A percentile compares a stretch with the other conserved stretches of the same genome.
These are phyloP conservation scores for Araneus ventricosus DNA, from an alignment of 1,140 invertebrate species.

Conservation along the genomic window DNA sequence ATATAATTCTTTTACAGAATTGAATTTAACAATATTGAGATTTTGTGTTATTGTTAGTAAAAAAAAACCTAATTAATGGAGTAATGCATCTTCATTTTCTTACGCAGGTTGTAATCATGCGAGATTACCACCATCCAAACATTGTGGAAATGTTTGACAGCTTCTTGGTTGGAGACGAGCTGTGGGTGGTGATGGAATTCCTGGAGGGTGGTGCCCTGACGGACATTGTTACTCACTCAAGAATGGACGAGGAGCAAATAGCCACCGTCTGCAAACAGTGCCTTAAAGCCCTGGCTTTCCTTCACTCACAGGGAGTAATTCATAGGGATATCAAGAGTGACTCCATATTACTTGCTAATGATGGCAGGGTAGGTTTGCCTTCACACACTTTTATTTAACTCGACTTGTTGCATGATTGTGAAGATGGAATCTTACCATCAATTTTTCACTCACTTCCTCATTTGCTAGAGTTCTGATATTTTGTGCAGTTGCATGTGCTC, in stretches of 20 bases:
- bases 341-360: slow-evolving; percentile 96
- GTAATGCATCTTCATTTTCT: not conserved
- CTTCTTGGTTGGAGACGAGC: slow-evolving; percentile 97
- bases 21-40: no score
- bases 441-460: no score
- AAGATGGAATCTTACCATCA: no score
- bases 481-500: no score
- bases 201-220: slow-evolving; percentile 98
- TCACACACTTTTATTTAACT: no score
- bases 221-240: slow-evolving; percentile 95
- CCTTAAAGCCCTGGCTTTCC: slow-evolving; percentile 95
- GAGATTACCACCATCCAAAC: slow-evolving; percentile 99
- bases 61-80: no score
- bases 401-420: no score
- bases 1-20: no score
- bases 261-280: slow-evolving; percentile 98
- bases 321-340: slow-evolving; percentile 99
- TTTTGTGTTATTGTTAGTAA: no score
- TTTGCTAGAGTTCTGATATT: no score
- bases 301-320: slow-evolving; percentile 97
- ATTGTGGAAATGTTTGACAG: slow-evolving; percentile 99
- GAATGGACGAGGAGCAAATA: slow-evolving; percentile 99
- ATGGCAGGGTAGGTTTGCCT: slow-evolving; percentile 84
- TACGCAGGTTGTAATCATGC: slow-evolving; percentile 94
- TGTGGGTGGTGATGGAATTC: slow-evolving; percentile 99